A percentile compares a stretch with the other conserved stretches of the same genome.
phyloP scores from a whole-genome alignment of 2,888 invertebrate genomes.

The Gandaritis pyraliata region DNA sequence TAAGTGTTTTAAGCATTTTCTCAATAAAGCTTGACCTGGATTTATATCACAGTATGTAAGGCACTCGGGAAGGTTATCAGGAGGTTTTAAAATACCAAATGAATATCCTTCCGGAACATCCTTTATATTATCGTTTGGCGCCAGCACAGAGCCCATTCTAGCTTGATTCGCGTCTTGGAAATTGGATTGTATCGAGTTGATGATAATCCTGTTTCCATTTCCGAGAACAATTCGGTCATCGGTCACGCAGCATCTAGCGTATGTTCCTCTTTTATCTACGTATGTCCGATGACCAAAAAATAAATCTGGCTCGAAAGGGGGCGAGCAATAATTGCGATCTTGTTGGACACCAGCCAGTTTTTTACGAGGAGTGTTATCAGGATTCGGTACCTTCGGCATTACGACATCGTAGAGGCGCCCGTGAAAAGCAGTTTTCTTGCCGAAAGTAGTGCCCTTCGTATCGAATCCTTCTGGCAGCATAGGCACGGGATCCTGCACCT shows the following conservation, averaged over 20 bases:
- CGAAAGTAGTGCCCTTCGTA: constrained; percentile 60
- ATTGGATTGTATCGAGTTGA: constrained; percentile 73
- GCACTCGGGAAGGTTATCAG: constrained; percentile 76
- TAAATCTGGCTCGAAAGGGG: constrained; percentile 69
- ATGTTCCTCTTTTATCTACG: constrained; percentile 76
- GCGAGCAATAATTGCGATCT: constrained; percentile 64
- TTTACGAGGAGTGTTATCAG: constrained; percentile 59
- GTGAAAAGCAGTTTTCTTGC: constrained; percentile 57
- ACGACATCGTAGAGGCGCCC: constrained; percentile 68
- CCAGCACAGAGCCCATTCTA: constrained; percentile 66
- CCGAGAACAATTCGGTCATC: constrained; percentile 68
- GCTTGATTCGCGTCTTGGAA: constrained; percentile 61
- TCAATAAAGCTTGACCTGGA: constrained; percentile 65
- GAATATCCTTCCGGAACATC: constrained; percentile 71
- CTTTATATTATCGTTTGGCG: constrained; percentile 78
- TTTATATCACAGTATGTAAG: constrained; percentile 64
- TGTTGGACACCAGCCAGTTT: constrained; percentile 59
- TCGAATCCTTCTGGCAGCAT: constrained; percentile 73
- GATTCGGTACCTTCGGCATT: constrained; percentile 65
- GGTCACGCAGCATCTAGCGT: constrained; percentile 73
- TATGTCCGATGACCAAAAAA: constrained; percentile 74
- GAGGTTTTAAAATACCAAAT: constrained; percentile 73
- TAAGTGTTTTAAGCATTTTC: constrained; percentile 73
- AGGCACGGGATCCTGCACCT: constrained; percentile 61
- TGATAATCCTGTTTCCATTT: constrained; percentile 57